Evolutionary conservation across 2,113 vertebrate genomes (phyloP).

Genomic region (Anarhynchus alexandrinus): DNA sequence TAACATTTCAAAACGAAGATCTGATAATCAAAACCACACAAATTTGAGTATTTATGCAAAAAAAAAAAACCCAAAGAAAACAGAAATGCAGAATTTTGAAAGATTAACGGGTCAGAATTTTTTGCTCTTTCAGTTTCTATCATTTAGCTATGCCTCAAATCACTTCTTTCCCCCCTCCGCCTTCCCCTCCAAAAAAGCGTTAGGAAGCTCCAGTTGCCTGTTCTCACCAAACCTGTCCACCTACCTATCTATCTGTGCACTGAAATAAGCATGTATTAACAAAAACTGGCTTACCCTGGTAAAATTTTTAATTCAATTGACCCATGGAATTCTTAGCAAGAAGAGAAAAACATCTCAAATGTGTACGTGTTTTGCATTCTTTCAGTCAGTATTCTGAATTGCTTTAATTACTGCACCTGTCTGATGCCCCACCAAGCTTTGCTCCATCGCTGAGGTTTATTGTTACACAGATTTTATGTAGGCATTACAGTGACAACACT

Average conservation of each 20-base stretch:
- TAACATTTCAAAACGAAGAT: not conserved
- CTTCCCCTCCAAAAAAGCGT: not conserved
- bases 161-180: fast-evolving
- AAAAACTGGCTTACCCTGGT: fast-evolving
- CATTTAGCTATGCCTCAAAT: not conserved
- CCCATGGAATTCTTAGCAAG: not conserved
- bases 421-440: not conserved
- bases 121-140: not conserved
- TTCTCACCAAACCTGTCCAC: not conserved
- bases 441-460: not conserved
- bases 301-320: not conserved
- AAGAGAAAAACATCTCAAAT: not conserved
- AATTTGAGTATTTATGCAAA: not conserved
- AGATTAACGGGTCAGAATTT: not conserved
- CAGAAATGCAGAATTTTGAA: not conserved
- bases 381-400: not conserved
- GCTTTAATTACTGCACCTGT: not conserved
- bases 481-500: not conserved
- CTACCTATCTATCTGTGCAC: too few relatives aligned
- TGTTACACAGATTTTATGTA: not conserved
- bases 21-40: not conserved
- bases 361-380: fast-evolving
- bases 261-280: not conserved
- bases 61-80: not conserved
- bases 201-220: not conserved